Evolutionary conservation across 2,113 vertebrate genomes (phyloP).

Genomic region (Scatophagus argus): DNA sequence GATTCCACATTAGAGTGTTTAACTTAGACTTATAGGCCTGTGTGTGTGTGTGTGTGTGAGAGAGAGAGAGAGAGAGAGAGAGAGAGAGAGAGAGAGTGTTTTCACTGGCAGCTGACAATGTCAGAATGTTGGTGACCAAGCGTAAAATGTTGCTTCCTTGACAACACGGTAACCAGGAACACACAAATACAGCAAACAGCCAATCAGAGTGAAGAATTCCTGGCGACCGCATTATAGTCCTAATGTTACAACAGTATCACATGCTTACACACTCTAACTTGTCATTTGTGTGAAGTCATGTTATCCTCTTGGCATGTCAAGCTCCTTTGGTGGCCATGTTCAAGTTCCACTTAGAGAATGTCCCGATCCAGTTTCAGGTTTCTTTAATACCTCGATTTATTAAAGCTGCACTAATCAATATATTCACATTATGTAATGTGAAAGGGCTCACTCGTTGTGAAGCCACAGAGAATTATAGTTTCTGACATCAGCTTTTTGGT

Average conservation of each 20-base stretch:
- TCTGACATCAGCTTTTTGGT: too few relatives aligned
- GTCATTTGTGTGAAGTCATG: constrained; percentile 3
- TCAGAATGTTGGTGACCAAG: constrained; percentile 39
- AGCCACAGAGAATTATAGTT: too few relatives aligned
- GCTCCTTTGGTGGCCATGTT: neutral
- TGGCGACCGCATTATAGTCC: neutral
- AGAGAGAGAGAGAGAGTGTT: constrained; percentile 4
- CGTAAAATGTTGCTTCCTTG: constrained; percentile 55
- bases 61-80: constrained; percentile 7
- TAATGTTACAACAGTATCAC: neutral
- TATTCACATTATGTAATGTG: too few relatives aligned
- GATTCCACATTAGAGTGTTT: constrained; percentile 55
- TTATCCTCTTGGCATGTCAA: neutral
- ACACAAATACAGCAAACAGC: constrained; percentile 45
- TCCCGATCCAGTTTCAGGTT: too few relatives aligned
- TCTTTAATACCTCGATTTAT: too few relatives aligned
- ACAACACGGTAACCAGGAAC: constrained; percentile 49
- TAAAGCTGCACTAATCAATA: too few relatives aligned
- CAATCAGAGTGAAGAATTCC: constrained; percentile 16
- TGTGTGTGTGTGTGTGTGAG: constrained; percentile 29
- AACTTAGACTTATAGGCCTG: constrained; percentile 31
- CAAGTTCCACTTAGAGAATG: too few relatives aligned
- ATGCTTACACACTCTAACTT: constrained; percentile 11
- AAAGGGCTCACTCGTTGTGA: too few relatives aligned
- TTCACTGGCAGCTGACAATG: constrained; percentile 16